A percentile compares a stretch with the other conserved stretches of the same genome.
phyloP scores from a whole-genome alignment of 2,113 vertebrate genomes.

The Podarcis raffonei region DNA sequence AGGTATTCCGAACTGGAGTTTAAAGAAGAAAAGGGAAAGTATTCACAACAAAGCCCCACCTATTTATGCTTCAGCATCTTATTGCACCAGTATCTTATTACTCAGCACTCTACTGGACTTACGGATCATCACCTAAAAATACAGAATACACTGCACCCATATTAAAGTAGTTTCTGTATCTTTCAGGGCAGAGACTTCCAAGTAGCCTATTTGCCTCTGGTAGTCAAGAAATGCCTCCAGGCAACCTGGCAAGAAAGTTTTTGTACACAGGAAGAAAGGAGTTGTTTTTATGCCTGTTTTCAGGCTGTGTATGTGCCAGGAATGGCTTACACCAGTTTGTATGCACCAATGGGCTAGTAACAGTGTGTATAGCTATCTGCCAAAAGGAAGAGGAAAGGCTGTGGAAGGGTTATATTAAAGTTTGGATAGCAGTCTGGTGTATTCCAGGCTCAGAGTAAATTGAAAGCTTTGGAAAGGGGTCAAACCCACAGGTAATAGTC shows the following conservation, averaged over 20 bases:
- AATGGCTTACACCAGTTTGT: not conserved
- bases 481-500: not conserved
- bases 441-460: not conserved
- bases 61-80: not conserved
- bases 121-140: not conserved
- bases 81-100: not conserved
- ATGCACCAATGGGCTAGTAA: not conserved
- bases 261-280: not conserved
- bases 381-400: not conserved
- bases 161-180: not conserved
- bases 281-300: not conserved
- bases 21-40: not conserved
- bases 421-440: not conserved
- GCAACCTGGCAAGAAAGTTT: not conserved
- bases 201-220: not conserved
- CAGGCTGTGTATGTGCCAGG: not conserved
- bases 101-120: not conserved
- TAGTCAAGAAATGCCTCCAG: too few relatives aligned
- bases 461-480: not conserved
- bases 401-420: not conserved
- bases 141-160: not conserved
- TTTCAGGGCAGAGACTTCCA: not conserved
- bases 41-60: too few relatives aligned
- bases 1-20: too few relatives aligned
- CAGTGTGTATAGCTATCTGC: not conserved